A percentile compares a stretch with the other conserved stretches of the same genome.
phyloP scores from a whole-genome alignment of 2,113 vertebrate genomes.

The Solea senegalensis region DNA sequence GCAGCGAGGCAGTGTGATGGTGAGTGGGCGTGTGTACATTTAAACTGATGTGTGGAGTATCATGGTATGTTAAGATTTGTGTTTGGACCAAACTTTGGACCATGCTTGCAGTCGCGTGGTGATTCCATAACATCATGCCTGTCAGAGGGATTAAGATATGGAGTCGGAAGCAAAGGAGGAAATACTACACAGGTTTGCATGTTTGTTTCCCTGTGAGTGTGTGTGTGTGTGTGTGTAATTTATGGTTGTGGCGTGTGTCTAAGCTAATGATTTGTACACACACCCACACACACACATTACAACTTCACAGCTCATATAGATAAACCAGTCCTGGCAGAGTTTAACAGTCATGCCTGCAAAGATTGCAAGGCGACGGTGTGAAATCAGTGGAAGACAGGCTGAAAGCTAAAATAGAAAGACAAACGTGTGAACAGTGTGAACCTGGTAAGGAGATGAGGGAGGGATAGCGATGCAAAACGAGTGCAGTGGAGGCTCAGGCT shows the following conservation, averaged over 20 bases:
- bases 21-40: slow-evolving; percentile 24
- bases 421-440: slow-evolving; percentile 55
- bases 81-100: background rate
- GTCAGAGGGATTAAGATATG: slow-evolving; percentile 60
- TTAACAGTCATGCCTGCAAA: background rate
- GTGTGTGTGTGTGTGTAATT: background rate
- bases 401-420: slow-evolving; percentile 22
- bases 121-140: slow-evolving; percentile 59
- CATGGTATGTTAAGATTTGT: background rate
- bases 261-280: background rate
- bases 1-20: slow-evolving; percentile 42
- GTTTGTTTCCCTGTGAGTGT: background rate
- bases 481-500: slow-evolving; percentile 12
- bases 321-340: background rate
- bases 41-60: slow-evolving; percentile 16
- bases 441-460: slow-evolving; percentile 13
- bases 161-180: slow-evolving; percentile 54
- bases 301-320: slow-evolving; percentile 1
- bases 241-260: background rate
- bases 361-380: slow-evolving; percentile 7
- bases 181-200: slow-evolving; percentile 56
- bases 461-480: slow-evolving; percentile 12
- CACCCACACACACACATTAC: slow-evolving; percentile 5
- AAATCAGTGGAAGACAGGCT: slow-evolving; percentile 12
- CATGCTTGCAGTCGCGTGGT: background rate